phyloP scores from a whole-genome alignment of 1,140 invertebrate species.

The Asbolus verrucosus region DNA sequence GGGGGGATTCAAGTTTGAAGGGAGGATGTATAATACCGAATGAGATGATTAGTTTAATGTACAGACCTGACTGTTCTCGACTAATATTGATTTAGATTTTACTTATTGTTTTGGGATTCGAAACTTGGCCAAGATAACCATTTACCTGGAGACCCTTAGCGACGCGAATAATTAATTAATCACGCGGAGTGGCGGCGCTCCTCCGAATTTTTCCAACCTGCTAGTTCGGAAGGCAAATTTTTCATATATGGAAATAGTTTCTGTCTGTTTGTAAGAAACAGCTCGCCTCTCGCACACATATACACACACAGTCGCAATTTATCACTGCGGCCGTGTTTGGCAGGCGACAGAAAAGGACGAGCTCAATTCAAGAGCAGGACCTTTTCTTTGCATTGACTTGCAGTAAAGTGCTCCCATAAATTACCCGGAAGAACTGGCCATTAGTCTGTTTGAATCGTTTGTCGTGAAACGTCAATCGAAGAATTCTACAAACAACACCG shows the following conservation, averaged over 20 bases:
- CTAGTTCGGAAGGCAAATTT: too few relatives aligned
- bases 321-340: slow-evolving; percentile 49
- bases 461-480: slow-evolving; percentile 45
- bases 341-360: slow-evolving; percentile 50
- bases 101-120: slow-evolving; percentile 54
- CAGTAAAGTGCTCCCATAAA: slow-evolving; percentile 60
- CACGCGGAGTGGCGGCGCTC: too few relatives aligned
- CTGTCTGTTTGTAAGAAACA: too few relatives aligned
- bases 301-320: slow-evolving; percentile 48
- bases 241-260: too few relatives aligned
- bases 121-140: slow-evolving; percentile 47
- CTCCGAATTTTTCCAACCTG: too few relatives aligned
- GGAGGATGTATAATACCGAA: slow-evolving; percentile 56
- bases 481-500: slow-evolving; percentile 32
- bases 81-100: slow-evolving; percentile 60
- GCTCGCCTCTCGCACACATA: too few relatives aligned
- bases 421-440: slow-evolving; percentile 61
- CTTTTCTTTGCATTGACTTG: slow-evolving; percentile 59
- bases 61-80: slow-evolving; percentile 52
- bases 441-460: slow-evolving; percentile 60
- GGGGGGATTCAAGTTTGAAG: slow-evolving; percentile 49
- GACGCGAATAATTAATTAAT: slow-evolving; percentile 44
- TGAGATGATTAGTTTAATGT: slow-evolving; percentile 59
- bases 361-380: slow-evolving; percentile 47
- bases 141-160: slow-evolving; percentile 45